phyloP scores from a whole-genome alignment of 1,140 invertebrate species.

The Colletes gigas region DNA sequence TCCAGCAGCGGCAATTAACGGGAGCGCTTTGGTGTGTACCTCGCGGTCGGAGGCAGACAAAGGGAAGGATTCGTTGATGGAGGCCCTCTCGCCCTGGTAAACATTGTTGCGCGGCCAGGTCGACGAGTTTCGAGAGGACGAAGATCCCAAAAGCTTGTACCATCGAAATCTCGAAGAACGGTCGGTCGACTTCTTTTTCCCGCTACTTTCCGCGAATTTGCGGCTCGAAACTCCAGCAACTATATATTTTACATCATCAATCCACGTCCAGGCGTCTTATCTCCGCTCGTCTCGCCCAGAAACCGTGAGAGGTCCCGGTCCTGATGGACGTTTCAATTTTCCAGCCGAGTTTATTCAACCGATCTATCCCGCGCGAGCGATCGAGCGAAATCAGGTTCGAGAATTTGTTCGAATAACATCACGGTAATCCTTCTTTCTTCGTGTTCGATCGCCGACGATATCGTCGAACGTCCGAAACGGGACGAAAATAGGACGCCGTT shows the following conservation, averaged over 20 bases:
- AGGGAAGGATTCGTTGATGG: conserved; percentile 55
- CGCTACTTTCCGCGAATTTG: neutral
- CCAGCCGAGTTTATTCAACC: conserved; percentile 40
- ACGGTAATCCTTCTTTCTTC: conserved; percentile 2
- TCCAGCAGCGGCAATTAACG: conserved; percentile 61
- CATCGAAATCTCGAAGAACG: conserved; percentile 26
- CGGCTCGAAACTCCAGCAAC: neutral
- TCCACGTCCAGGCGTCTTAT: conserved; percentile 19
- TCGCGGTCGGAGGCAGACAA: conserved; percentile 54
- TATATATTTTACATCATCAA: conserved; percentile 33
- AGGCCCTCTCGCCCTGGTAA: conserved; percentile 36
- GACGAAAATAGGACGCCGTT: neutral
- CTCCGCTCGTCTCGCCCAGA: neutral
- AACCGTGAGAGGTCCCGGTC: neutral
- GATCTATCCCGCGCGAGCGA: conserved; percentile 12
- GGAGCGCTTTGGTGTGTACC: conserved; percentile 59
- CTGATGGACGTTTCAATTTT: conserved; percentile 50
- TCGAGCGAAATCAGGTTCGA: neutral
- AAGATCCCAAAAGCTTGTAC: neutral
- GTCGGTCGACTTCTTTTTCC: neutral
- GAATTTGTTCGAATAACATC: conserved; percentile 34
- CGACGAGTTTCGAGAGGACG: conserved; percentile 35
- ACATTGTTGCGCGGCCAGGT: conserved; percentile 52
- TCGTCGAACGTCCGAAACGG: neutral
- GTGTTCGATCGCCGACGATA: neutral